Evolutionary conservation across 2,888 invertebrate species (phyloP), one percentile per base, ranked within the genome.

Genomic region (Xanthia icteritia): DNA sequence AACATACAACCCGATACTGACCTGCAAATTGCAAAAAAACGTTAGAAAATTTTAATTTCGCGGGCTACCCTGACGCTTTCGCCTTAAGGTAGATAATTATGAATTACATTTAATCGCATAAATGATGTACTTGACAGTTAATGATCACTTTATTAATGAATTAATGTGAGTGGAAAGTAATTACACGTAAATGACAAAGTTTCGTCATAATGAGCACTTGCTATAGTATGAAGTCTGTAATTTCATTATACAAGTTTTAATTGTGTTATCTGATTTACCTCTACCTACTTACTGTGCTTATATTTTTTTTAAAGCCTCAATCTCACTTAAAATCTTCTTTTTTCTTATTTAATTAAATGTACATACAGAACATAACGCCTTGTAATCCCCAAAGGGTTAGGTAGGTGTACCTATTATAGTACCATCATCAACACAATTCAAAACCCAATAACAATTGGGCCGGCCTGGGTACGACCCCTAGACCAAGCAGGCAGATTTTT

Each of bases 131-230:
- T 74, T 61, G 27, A 74, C 15, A 73, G 45, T 31, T 79, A 81
- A 79, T 81, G 45, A 79, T 81, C 75, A 39, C 36, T 36, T 39
- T 45, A 45, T 45, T 39, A 39, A 39, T 39, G 61, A 48, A 74
- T 74, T 66, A 66, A 66, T 45, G 76, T n/a, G 20, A 77, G 77
- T 77, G 48, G 77, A 51, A 76, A 77, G n/a, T 80, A 77, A 80
- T 69, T 80, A 69, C 31, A 76, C 45, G 64, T 54, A 76, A 69
- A 80, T 70, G 64, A 45, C n/a, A 76, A 82, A 69, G 51, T 82
- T 51, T 69, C n/a, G 20, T 64, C 51, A 36, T 82, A 48, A 82
- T 65, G 65, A 58, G 60, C 60, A 82, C 58, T 66, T 60, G n/a
- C 45, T 5, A 27, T 68, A 51, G 31, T 74, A 81, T 39, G 58